Conservation (phyloP, 2,113 vertebrate genomes). For the Sturnus vulgaris region DNA sequence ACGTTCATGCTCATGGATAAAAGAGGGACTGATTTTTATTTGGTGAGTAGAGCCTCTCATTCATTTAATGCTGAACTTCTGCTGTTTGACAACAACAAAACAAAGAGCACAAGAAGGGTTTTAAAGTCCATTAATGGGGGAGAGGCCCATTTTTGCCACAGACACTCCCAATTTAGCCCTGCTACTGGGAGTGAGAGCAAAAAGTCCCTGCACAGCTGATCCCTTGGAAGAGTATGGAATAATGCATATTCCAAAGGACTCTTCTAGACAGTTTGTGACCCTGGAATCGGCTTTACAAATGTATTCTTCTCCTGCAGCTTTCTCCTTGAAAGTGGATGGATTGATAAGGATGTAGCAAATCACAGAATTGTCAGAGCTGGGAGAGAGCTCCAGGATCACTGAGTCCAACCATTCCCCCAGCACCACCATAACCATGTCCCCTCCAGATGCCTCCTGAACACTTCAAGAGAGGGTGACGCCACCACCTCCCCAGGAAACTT, state of each 20-base stretch:
- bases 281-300: neutral
- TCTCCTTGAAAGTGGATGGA: neutral
- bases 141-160: neutral
- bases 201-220: neutral
- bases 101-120: neutral
- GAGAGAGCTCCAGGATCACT: neutral
- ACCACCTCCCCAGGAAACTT: neutral
- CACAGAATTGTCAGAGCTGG: accelerated
- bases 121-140: neutral
- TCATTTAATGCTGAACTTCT: neutral
- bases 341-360: neutral
- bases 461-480: neutral
- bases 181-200: neutral
- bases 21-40: neutral
- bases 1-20: neutral
- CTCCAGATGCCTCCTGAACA: neutral
- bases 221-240: neutral
- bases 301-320: neutral
- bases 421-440: neutral
- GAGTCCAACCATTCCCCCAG: neutral
- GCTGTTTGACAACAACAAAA: neutral
- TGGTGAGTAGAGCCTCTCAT: neutral
- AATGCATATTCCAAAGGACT: too few species aligned
- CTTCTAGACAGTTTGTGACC: neutral
- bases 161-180: neutral